Evolutionary conservation across 2,888 invertebrate genomes (phyloP), one percentile per base, ranked within the genome.

Genomic region (Sipha maydis): DNA sequence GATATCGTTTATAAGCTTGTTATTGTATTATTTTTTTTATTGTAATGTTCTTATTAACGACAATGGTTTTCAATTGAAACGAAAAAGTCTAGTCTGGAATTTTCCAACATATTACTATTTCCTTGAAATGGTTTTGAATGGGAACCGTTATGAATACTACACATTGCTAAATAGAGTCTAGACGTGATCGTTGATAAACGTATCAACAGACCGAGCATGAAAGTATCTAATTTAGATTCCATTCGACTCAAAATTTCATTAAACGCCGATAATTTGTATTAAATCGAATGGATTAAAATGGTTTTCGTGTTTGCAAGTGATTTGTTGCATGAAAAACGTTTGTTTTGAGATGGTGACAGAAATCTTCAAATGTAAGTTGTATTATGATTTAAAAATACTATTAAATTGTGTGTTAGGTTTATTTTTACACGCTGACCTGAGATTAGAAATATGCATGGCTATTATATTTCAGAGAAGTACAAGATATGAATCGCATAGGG

Each of bases 161-260:
- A 38, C n/a, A 11, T 11, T 19, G 17, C 14, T 19, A 21, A 75
- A 56, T 56, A n/a, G n/a, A 34, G 83, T 83, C 83, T 75, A 83
- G 83, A 83, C 83, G 75, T 56, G 73, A 75, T 75, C 54, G 17
- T 75, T 56, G 73, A 38, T 56, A 38, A 56, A n/a, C 25, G n/a
- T 80, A 41, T 21, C 21, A 21, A 41, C 11, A 41, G 21, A 56
- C 19, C 17, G 25, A 83, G 14, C 14, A 71, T 31, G 31, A 48
- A 31, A 31, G 82, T 28, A 69, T n/a, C n/a, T 67, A 28, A 69
- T 69, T 54, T 48, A 25, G 71, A 83, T 83, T 54, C 54, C 21
- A 73, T 73, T 73, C 0, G 9, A 73, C 17, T 9, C 28, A 48
- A 73, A 71, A 73, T 54, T 71, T 69, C 69, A 28, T 69, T 82